phyloP scores from a whole-genome alignment of 2,113 vertebrate species.

The Clarias gariepinus region DNA sequence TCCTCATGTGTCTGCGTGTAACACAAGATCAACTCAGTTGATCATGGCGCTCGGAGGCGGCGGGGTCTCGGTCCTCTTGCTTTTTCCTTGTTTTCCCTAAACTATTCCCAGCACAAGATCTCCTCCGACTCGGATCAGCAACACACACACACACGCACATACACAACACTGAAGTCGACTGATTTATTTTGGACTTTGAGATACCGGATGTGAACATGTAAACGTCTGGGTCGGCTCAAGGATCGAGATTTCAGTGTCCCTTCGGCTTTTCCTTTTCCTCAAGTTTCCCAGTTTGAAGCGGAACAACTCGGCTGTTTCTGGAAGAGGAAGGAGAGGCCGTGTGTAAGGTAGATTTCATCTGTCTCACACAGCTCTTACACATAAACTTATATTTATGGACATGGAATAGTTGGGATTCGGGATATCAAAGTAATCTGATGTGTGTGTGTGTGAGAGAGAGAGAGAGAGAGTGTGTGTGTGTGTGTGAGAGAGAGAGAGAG shows the following conservation, averaged over 20 bases:
- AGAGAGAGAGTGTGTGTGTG: not conserved
- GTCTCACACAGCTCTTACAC: no score
- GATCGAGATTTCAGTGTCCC: conserved; percentile 20
- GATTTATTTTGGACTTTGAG: not conserved
- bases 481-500: not conserved
- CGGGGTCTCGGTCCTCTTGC: conserved; percentile 53
- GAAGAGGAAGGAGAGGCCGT: conserved; percentile 61
- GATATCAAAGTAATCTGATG: not conserved
- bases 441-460: not conserved
- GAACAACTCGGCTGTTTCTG: conserved; percentile 57
- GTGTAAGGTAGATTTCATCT: conserved; percentile 57
- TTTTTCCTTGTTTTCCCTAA: conserved; percentile 37
- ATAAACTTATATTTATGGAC: not conserved
- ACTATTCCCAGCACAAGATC: not conserved
- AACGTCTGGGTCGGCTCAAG: conserved; percentile 16
- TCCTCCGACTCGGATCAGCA: not conserved
- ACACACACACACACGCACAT: not conserved
- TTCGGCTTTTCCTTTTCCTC: not conserved
- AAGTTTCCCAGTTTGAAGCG: conserved; percentile 45
- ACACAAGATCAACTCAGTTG: conserved; percentile 58
- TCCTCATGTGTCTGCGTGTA: conserved; percentile 31
- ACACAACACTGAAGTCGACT: not conserved
- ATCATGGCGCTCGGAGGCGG: conserved; percentile 68
- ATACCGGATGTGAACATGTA: not conserved
- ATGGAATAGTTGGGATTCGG: not conserved